These are phyloP conservation scores for Dufourea novaeangliae DNA, from an alignment of 1,140 invertebrate species.

Conservation along the genomic window DNA sequence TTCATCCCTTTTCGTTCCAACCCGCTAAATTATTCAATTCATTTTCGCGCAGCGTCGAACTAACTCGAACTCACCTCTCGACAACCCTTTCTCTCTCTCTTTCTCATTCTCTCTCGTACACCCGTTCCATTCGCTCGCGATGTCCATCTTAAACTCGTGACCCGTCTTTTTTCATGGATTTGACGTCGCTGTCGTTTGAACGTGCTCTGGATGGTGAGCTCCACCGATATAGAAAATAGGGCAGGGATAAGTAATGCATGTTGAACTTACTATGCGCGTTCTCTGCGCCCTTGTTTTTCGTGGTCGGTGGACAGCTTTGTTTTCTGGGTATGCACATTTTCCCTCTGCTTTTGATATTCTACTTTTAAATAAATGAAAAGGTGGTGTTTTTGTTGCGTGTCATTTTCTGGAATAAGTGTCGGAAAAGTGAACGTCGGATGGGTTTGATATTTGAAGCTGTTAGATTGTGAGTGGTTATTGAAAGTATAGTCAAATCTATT, in stretches of 20 bases:
- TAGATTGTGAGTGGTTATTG: too few species aligned
- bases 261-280: constrained; percentile 4
- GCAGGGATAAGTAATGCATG: constrained; percentile 37
- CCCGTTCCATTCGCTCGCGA: neutral
- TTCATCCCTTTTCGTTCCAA: constrained; percentile 53
- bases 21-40: constrained; percentile 72
- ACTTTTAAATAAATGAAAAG: too few species aligned
- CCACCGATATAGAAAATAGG: constrained; percentile 27
- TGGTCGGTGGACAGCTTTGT: too few species aligned
- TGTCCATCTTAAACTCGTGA: constrained; percentile 41
- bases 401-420: too few species aligned
- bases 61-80: constrained; percentile 46
- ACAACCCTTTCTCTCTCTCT: constrained; percentile 11
- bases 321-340: too few species aligned
- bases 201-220: neutral
- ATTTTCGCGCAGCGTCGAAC: constrained; percentile 56
- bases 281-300: neutral
- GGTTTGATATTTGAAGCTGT: too few species aligned
- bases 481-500: too few species aligned
- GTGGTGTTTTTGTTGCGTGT: too few species aligned
- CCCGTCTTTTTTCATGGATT: constrained; percentile 43
- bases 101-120: neutral
- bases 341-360: too few species aligned
- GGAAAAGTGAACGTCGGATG: too few species aligned
- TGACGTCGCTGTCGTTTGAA: constrained; percentile 9